phyloP scores from a whole-genome alignment of 2,888 invertebrate species.

The Nomada fabriciana region DNA sequence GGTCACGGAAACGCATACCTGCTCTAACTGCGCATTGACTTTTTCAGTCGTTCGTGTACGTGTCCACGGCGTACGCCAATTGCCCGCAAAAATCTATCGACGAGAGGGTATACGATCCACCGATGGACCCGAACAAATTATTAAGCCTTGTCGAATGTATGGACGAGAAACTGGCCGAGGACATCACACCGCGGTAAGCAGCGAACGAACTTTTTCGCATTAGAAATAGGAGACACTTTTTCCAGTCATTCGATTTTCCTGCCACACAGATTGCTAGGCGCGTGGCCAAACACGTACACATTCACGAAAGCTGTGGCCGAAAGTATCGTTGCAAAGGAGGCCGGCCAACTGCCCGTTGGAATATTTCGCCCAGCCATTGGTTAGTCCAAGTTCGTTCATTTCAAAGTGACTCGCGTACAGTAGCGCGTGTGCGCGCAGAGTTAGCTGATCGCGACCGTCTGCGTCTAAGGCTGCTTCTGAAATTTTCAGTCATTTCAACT shows the following conservation, averaged over 20 bases:
- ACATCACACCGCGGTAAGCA: conserved; percentile 85
- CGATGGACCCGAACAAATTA: conserved; percentile 85
- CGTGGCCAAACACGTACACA: conserved; percentile 95
- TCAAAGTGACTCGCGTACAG: too few species aligned
- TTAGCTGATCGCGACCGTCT: too few species aligned
- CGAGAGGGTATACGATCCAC: conserved; percentile 86
- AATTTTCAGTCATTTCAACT: conserved; percentile 86
- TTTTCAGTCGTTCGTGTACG: conserved; percentile 85
- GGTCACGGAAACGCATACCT: neutral
- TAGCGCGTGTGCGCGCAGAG: too few species aligned
- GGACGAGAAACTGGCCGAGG: conserved; percentile 85
- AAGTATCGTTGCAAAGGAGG: conserved; percentile 88
- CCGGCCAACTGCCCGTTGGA: conserved; percentile 90
- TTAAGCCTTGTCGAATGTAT: conserved; percentile 85
- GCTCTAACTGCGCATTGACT: neutral
- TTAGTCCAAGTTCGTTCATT: conserved; percentile 79
- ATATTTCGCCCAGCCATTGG: conserved; percentile 94
- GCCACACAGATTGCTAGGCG: conserved; percentile 86
- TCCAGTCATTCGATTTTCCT: neutral
- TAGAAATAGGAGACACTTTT: neutral
- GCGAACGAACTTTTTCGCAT: neutral
- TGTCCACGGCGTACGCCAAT: conserved; percentile 87
- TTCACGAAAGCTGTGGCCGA: conserved; percentile 96
- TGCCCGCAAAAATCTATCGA: conserved; percentile 85
- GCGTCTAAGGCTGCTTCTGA: too few species aligned